phyloP scores from a whole-genome alignment of 2,888 invertebrate genomes.

The Aethes cnicana region DNA sequence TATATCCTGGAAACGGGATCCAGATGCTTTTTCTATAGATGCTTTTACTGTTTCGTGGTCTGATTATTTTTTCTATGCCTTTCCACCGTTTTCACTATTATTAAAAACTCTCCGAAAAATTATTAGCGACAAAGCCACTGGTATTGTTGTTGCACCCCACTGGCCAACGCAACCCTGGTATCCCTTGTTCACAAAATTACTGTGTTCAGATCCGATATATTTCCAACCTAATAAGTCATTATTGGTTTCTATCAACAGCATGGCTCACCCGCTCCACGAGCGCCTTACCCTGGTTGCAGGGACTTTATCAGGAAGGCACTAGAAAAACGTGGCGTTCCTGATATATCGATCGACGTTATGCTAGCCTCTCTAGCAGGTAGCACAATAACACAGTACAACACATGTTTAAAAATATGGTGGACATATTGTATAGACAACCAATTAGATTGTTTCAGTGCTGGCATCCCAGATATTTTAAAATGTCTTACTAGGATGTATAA shows the following conservation, averaged over 20 bases:
- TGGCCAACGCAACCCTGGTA: not conserved
- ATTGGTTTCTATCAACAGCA: not conserved
- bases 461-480: no score
- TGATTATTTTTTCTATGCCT: not conserved
- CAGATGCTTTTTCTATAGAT: no score
- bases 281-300: constrained; percentile 6
- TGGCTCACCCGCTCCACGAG: not conserved
- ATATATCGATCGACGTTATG: no score
- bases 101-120: not conserved
- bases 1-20: no score
- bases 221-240: not conserved
- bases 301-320: not conserved
- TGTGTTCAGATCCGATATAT: not conserved
- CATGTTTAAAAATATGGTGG: no score
- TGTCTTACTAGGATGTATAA: no score
- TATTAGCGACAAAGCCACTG: not conserved
- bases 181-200: not conserved
- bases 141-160: not conserved
- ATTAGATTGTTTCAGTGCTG: no score
- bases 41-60: no score
- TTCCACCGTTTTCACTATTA: not conserved
- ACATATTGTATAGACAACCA: no score
- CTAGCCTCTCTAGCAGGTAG: no score
- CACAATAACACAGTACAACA: no score
- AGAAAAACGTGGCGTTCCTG: no score